Conservation (phyloP, 35 echinoderm and acorn worm genomes). For the Amphiura filiformis region DNA sequence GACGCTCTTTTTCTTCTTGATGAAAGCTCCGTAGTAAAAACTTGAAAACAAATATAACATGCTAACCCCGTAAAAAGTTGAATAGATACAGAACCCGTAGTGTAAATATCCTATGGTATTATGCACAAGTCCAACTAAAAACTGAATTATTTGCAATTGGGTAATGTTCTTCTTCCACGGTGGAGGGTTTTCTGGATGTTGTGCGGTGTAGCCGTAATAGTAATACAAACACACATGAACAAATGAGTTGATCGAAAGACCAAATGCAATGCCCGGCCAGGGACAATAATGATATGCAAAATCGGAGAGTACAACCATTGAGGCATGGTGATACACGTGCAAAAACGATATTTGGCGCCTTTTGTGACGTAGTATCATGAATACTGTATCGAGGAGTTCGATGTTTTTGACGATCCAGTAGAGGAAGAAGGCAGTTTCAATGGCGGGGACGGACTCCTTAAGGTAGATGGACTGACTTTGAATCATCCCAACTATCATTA, state of each 20-base stretch:
- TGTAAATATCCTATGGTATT: conserved; percentile 59
- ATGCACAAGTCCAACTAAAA: conserved; percentile 77
- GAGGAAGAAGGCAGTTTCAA: conserved; percentile 67
- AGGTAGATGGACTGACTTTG: conserved; percentile 48
- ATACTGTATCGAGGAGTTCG: conserved; percentile 85
- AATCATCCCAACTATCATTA: conserved; percentile 54
- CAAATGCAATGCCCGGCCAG: conserved; percentile 80
- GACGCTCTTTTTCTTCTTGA: conserved; percentile 25
- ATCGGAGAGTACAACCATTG: conserved; percentile 89
- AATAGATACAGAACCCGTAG: conserved; percentile 83
- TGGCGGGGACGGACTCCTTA: conserved; percentile 30
- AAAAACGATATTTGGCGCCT: conserved; percentile 93
- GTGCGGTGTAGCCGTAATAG: conserved; percentile 80
- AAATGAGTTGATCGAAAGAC: conserved; percentile 73
- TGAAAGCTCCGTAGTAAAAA: conserved; percentile 64
- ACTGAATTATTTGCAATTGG: conserved; percentile 80
- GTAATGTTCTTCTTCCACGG: conserved; percentile 87
- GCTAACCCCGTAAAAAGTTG: conserved; percentile 60
- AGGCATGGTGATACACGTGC: conserved; percentile 89
- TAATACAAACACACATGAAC: conserved; percentile 91
- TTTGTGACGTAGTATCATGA: conserved; percentile 93
- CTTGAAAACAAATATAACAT: conserved; percentile 85
- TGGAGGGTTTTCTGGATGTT: conserved; percentile 44
- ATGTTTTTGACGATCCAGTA: conserved; percentile 82
- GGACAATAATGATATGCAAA: conserved; percentile 76